These are phyloP conservation scores for Molossus molossus DNA, from an alignment of 2,797 vertebrate genomes.

Conservation along the genomic window DNA sequence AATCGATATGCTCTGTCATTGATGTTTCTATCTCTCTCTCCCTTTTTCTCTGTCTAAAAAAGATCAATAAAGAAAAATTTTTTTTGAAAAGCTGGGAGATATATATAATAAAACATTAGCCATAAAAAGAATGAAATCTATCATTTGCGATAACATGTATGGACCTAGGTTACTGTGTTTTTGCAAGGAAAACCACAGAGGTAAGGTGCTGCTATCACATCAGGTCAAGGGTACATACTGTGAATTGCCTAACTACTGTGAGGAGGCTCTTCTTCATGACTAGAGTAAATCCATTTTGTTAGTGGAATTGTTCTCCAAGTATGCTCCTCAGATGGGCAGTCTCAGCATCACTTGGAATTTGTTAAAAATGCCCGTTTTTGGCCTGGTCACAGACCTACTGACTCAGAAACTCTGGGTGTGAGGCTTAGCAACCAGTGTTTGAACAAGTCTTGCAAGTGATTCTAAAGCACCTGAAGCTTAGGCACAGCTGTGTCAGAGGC, in stretches of 20 bases:
- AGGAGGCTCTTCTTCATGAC: conserved; percentile 9
- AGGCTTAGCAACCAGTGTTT: neutral
- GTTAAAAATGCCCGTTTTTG: neutral
- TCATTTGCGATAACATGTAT: neutral
- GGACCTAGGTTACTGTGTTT: neutral
- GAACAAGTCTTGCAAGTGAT: neutral
- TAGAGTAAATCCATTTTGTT: neutral
- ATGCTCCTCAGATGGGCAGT: neutral
- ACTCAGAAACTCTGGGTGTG: neutral
- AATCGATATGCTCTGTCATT: too few species aligned
- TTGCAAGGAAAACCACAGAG: neutral
- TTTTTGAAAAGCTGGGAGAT: neutral
- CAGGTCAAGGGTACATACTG: neutral
- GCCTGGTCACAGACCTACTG: neutral
- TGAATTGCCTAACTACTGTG: neutral
- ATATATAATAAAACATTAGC: too few species aligned
- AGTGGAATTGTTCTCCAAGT: neutral
- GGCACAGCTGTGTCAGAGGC: neutral
- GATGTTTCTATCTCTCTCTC: too few species aligned
- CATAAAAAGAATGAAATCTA: neutral
- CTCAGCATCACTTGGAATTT: neutral
- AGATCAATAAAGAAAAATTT: too few species aligned
- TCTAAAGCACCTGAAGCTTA: neutral
- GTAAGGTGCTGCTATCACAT: neutral
- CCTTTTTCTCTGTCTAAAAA: too few species aligned